Conservation (phyloP, 1,140 invertebrate genomes). For the Drosophila ironensis region DNA sequence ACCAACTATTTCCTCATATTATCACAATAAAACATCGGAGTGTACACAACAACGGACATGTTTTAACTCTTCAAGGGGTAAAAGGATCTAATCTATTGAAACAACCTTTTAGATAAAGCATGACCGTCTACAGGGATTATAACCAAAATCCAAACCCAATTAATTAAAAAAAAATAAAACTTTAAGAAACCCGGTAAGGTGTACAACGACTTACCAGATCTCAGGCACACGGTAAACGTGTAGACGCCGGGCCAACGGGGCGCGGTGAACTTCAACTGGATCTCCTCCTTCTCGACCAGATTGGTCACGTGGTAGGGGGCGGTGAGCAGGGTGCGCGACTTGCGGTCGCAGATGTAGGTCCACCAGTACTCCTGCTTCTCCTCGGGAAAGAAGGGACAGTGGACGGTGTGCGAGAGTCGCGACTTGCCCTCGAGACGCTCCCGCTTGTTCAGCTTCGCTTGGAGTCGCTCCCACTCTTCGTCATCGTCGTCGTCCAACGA, state of each 20-base stretch:
- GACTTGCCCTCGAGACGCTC: slow-evolving; percentile 96
- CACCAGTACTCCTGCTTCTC: slow-evolving; percentile 99
- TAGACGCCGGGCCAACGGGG: slow-evolving; percentile 96
- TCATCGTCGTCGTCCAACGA: slow-evolving; percentile 88
- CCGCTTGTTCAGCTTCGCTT: slow-evolving; percentile 89
- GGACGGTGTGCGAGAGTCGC: slow-evolving; percentile 96
- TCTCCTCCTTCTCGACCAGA: slow-evolving; percentile 90
- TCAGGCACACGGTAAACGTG: slow-evolving; percentile 95
- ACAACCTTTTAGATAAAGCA: too few relatives aligned
- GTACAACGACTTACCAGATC: slow-evolving; percentile 85
- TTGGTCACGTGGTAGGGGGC: slow-evolving; percentile 95
- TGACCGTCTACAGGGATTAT: too few relatives aligned
- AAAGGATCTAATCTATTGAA: too few relatives aligned
- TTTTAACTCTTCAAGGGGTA: not conserved
- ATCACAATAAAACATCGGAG: too few relatives aligned
- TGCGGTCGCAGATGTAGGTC: slow-evolving; percentile 98
- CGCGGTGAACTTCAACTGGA: slow-evolving; percentile 97
- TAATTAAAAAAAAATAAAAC: not conserved
- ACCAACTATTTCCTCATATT: too few relatives aligned
- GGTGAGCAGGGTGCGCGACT: slow-evolving; percentile 93
- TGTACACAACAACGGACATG: too few relatives aligned
- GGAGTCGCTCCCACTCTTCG: slow-evolving; percentile 89
- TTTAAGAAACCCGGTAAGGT: too few relatives aligned
- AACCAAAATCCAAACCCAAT: not conserved
- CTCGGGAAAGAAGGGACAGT: slow-evolving; percentile 97